These are phyloP conservation scores for Anomalospiza imberbis DNA, from an alignment of 2,797 vertebrate genomes.

Conservation along the genomic window DNA sequence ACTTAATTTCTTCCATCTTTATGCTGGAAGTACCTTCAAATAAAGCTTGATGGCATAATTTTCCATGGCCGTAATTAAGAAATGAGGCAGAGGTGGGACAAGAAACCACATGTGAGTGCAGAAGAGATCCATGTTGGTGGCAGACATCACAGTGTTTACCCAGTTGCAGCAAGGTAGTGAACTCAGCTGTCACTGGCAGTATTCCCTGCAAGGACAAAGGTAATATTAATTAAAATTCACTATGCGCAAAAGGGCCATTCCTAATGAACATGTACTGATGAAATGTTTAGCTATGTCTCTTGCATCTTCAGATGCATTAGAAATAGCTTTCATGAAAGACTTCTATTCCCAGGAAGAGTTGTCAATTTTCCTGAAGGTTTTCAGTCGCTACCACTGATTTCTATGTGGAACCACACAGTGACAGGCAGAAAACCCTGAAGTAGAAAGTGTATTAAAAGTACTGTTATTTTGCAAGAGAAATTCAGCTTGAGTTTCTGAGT, in stretches of 20 bases:
- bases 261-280: constrained; percentile 14
- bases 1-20: constrained; percentile 51
- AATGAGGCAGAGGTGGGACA: not conserved
- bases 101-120: not conserved
- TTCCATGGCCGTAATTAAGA: constrained; percentile 5
- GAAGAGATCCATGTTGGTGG: not conserved
- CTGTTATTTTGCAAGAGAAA: not conserved
- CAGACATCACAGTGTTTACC: not conserved
- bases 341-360: not conserved
- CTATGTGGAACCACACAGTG: not conserved
- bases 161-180: not conserved
- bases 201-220: not conserved
- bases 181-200: constrained; percentile 22
- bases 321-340: not conserved
- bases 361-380: not conserved
- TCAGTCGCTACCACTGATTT: not conserved
- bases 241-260: not conserved
- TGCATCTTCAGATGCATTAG: not conserved
- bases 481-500: not conserved
- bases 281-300: not conserved
- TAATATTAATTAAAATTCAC: constrained; percentile 46
- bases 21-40: constrained; percentile 20
- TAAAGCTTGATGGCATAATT: constrained; percentile 21
- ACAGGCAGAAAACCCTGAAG: not conserved
- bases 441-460: not conserved